Conservation (phyloP, 2,888 invertebrate species). For the Norana najaformis region DNA sequence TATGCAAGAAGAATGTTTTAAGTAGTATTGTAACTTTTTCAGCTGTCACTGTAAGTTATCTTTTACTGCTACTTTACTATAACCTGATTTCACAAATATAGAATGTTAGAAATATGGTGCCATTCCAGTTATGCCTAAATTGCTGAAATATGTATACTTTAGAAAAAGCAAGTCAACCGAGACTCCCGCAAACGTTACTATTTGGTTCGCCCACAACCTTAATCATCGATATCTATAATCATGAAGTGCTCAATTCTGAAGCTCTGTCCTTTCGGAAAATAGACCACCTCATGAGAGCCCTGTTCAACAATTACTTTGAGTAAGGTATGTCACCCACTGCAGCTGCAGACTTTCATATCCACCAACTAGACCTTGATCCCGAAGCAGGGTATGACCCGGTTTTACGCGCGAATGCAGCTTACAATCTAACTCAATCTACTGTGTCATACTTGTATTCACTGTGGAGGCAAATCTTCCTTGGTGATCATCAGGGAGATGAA, state of each 20-base stretch:
- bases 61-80: too few species aligned
- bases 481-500: background rate
- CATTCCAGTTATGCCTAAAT: too few species aligned
- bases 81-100: too few species aligned
- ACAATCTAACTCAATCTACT: background rate
- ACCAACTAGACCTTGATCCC: background rate
- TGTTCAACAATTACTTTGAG: background rate
- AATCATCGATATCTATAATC: background rate
- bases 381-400: background rate
- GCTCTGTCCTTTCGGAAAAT: background rate
- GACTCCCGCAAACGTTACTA: background rate
- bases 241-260: background rate
- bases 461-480: background rate
- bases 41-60: too few species aligned
- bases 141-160: too few species aligned
- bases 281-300: background rate
- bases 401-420: background rate
- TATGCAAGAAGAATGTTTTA: too few species aligned
- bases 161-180: background rate
- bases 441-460: background rate
- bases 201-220: background rate
- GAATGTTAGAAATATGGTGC: too few species aligned
- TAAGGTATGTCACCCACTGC: constrained; percentile 4
- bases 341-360: background rate
- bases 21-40: too few species aligned